These are phyloP conservation scores for Erythrocercus mccallii DNA, from an alignment of 2,113 vertebrate species.

Conservation along the genomic window DNA sequence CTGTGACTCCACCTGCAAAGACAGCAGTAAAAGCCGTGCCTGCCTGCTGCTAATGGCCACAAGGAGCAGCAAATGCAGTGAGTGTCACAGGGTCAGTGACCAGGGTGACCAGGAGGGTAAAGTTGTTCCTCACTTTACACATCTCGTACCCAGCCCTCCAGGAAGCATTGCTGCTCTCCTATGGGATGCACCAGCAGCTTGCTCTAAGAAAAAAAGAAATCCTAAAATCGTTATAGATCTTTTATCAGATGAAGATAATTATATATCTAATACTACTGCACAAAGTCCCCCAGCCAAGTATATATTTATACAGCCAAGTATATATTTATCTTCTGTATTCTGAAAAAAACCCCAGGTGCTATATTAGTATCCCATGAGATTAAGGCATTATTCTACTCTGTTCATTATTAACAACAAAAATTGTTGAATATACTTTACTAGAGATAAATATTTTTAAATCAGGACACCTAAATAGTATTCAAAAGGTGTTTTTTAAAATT, in stretches of 20 bases:
- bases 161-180: neutral
- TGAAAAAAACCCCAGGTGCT: neutral
- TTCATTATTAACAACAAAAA: neutral
- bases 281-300: neutral
- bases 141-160: neutral
- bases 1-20: neutral
- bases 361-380: neutral
- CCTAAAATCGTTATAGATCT: neutral
- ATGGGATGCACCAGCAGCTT: neutral
- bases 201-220: neutral
- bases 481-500: neutral
- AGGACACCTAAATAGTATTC: neutral
- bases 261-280: neutral
- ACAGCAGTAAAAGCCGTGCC: neutral
- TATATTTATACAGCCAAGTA: no score
- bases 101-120: fast-evolving
- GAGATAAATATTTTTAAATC: neutral
- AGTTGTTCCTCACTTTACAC: neutral
- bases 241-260: neutral
- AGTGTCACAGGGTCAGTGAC: neutral
- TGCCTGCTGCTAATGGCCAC: neutral
- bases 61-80: neutral
- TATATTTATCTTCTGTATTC: neutral
- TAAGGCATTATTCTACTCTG: neutral
- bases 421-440: neutral